These are phyloP conservation scores for Belgica antarctica DNA, from an alignment of 2,888 invertebrate species.

Conservation along the genomic window DNA sequence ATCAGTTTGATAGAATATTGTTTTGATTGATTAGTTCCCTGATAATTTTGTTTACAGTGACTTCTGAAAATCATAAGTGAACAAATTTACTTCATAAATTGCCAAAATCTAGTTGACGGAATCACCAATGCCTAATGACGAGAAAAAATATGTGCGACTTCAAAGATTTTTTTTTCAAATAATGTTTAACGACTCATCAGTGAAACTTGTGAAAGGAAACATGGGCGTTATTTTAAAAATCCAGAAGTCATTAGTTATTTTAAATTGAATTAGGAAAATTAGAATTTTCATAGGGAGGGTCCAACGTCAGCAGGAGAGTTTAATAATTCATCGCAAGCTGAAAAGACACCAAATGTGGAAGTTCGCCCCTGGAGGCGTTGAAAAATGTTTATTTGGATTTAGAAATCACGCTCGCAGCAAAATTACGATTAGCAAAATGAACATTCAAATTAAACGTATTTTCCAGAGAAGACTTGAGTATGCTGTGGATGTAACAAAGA, in stretches of 20 bases:
- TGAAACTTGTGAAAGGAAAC: not conserved
- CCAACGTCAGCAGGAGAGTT: not conserved
- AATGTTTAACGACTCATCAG: not conserved
- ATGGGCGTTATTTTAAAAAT: constrained; percentile 34
- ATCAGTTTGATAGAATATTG: constrained; percentile 2
- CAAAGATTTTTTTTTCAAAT: not conserved
- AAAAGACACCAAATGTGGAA: not conserved
- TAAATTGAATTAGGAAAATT: constrained; percentile 38
- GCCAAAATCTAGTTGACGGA: no score
- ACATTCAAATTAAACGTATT: constrained; percentile 3
- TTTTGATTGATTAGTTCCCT: not conserved
- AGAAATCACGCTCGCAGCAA: no score
- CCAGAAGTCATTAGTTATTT: constrained; percentile 43
- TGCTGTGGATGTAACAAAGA: not conserved
- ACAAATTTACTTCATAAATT: no score
- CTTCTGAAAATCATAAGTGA: no score
- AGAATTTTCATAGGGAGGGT: constrained; percentile 19
- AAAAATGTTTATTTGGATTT: no score
- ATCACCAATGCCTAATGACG: constrained; percentile 20
- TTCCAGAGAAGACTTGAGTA: constrained; percentile 5
- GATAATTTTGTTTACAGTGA: not conserved
- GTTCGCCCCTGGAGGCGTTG: not conserved
- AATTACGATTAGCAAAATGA: not conserved
- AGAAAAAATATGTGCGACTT: not conserved
- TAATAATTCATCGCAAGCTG: no score